Conservation (phyloP, 2,888 invertebrate genomes). For the Microdon myrmicae region DNA sequence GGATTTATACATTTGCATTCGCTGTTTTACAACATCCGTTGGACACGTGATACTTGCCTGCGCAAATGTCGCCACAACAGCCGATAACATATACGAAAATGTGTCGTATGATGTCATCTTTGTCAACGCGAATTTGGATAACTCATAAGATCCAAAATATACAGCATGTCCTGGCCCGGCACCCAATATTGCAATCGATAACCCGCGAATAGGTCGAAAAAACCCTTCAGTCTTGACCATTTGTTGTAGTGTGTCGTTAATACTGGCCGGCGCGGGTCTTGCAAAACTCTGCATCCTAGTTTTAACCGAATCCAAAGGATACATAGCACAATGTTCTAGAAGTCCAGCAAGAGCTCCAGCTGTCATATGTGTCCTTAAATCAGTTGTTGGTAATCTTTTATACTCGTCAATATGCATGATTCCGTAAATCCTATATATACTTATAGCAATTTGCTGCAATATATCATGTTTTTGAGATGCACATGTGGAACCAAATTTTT, state of each 20-base stretch:
- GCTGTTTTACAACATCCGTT: constrained; percentile 97
- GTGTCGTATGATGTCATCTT: constrained; percentile 77
- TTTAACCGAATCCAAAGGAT: constrained; percentile 29
- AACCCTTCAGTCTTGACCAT: constrained; percentile 94
- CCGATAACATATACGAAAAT: constrained; percentile 82
- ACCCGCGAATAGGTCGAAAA: constrained; percentile 90
- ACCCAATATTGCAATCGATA: constrained; percentile 90
- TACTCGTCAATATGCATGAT: constrained; percentile 17
- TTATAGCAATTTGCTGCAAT: too few species aligned
- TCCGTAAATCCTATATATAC: too few species aligned
- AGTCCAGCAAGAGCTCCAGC: constrained; percentile 27
- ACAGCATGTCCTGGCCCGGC: constrained; percentile 99
- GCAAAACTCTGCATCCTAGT: constrained; percentile 97
- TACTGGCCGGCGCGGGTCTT: constrained; percentile 80
- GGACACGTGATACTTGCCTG: constrained; percentile 99
- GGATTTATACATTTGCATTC: constrained; percentile 97
- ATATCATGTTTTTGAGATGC: too few species aligned
- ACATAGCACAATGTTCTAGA: constrained; percentile 21
- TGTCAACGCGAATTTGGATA: constrained; percentile 82
- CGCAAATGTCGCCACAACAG: constrained; percentile 89
- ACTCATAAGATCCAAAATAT: constrained; percentile 98
- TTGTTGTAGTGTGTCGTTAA: constrained; percentile 83
- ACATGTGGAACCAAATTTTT: too few species aligned
- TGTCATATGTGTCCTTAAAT: constrained; percentile 11
- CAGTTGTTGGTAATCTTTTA: constrained; percentile 17